Evolutionary conservation across 2,888 invertebrate genomes (phyloP).

Genomic region (Limnephilus lunatus): DNA sequence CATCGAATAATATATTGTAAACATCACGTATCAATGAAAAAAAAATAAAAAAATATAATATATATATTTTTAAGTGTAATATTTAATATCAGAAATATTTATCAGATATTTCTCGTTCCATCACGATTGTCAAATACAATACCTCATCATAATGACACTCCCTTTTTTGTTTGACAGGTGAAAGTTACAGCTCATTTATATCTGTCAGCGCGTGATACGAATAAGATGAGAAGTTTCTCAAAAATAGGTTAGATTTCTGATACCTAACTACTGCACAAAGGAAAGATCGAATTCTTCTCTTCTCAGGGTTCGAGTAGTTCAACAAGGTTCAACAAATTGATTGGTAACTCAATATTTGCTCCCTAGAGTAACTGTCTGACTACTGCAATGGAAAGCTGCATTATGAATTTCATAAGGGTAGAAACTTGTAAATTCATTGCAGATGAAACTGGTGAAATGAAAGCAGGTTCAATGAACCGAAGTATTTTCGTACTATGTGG

Average conservation of each 20-base stretch:
- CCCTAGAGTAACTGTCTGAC: neutral
- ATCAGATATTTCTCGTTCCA: neutral
- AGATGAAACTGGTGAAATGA: neutral
- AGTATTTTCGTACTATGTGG: neutral
- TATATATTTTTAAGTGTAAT: no score
- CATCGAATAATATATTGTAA: no score
- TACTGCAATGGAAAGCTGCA: neutral
- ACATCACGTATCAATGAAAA: no score
- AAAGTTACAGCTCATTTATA: neutral
- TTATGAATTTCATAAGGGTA: neutral
- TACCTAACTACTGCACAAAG: neutral
- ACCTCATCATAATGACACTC: neutral
- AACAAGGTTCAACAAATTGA: neutral
- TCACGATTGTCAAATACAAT: neutral
- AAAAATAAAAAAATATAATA: no score
- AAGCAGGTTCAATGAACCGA: slow-evolving; percentile 4
- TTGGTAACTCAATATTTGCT: neutral
- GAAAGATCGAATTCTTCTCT: neutral
- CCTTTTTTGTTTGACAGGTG: neutral
- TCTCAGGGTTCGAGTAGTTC: neutral
- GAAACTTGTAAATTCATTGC: neutral
- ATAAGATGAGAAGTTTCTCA: neutral
- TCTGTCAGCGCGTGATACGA: neutral
- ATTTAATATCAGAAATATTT: no score
- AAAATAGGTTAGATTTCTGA: neutral